Conservation (phyloP, 2,797 vertebrate genomes). For the Eremophila alpestris region DNA sequence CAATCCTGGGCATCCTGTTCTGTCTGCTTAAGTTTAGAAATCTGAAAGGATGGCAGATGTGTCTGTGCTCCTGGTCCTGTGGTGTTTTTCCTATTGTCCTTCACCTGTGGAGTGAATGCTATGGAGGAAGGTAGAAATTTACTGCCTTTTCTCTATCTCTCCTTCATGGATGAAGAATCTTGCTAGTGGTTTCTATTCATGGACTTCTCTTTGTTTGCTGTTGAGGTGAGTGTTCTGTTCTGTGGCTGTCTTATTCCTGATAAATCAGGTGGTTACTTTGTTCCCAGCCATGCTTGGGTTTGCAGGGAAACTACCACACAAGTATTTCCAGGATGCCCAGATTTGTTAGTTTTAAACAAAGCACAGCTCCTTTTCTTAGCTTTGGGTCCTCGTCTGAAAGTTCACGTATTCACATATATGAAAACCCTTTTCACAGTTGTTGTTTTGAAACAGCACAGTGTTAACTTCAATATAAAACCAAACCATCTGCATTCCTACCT, state of each 20-base stretch:
- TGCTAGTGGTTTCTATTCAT: neutral
- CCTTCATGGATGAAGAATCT: neutral
- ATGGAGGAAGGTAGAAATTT: neutral
- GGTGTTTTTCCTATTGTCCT: neutral
- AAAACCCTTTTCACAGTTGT: neutral
- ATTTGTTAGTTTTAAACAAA: neutral
- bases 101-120: neutral
- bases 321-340: neutral
- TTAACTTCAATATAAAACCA: neutral
- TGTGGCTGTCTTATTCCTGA: neutral
- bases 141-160: neutral
- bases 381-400: neutral
- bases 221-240: neutral
- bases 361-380: neutral
- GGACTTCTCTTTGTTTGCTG: neutral
- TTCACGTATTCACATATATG: accelerated
- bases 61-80: neutral
- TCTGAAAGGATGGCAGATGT: neutral
- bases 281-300: neutral
- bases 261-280: neutral
- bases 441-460: neutral
- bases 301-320: neutral
- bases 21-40: neutral
- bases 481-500: neutral
- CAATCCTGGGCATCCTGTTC: neutral